Conservation (phyloP, 1,140 invertebrate genomes). For the Oedothorax gibbosus region DNA sequence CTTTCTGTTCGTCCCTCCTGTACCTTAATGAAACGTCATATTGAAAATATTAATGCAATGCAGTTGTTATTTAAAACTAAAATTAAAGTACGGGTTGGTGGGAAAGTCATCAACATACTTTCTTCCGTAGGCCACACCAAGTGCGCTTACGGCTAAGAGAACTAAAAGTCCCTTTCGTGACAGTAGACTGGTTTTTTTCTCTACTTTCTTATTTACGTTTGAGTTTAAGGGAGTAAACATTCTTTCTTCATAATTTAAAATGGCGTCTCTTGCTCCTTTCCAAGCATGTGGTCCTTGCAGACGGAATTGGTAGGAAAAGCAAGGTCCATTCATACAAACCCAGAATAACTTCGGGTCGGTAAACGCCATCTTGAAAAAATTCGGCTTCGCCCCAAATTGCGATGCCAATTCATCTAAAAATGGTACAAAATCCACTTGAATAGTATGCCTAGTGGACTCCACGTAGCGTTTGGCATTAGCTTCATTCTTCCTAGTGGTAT, state of each 20-base stretch:
- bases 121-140: background rate
- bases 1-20: too few species aligned
- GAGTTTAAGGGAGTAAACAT: slow-evolving; percentile 48
- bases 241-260: slow-evolving; percentile 64
- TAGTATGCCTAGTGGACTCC: slow-evolving; percentile 66
- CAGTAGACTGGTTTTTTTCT: background rate
- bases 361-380: slow-evolving; percentile 65
- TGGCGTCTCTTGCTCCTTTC: slow-evolving; percentile 69
- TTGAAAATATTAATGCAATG: too few species aligned
- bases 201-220: background rate
- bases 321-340: slow-evolving; percentile 67
- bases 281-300: slow-evolving; percentile 69
- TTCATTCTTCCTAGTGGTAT: slow-evolving; percentile 59
- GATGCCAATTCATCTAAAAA: slow-evolving; percentile 68
- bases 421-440: slow-evolving; percentile 68
- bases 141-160: slow-evolving; percentile 1
- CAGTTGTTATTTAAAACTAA: background rate
- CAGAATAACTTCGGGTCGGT: slow-evolving; percentile 67
- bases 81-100: background rate
- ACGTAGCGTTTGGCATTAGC: slow-evolving; percentile 53
- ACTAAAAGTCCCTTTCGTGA: background rate
- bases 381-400: slow-evolving; percentile 66
- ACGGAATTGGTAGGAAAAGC: slow-evolving; percentile 71
- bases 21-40: too few species aligned
- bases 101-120: slow-evolving; percentile 1